Evolutionary conservation across 2,888 invertebrate genomes (phyloP), one percentile per base, ranked within the genome.

Genomic region (Hartigia nigra): DNA sequence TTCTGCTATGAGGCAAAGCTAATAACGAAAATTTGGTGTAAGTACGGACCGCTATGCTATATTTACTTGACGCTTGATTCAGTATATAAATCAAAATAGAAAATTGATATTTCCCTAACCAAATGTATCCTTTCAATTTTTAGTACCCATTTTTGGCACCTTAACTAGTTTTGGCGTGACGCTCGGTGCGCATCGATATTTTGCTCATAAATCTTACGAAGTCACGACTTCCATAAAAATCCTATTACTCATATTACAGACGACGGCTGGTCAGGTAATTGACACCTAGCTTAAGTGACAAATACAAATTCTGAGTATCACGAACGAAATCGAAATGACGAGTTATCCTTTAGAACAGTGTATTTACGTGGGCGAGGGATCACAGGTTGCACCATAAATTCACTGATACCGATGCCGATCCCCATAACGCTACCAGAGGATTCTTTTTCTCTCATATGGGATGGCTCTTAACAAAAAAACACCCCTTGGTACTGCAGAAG

Each of bases 401-500:
- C 92, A 94, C 93, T 82, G 95, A 95, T 85, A 95, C 95, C 0
- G 95, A 96, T 85, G 96, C 94, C 0, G 97, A 97, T 89, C 97
- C 97, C 0, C 96, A 97, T 91, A 96, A 97, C 88, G 93, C 96
- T 0, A 94, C 93, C 74, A 92, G 96, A 74, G 97, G 97, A 0
- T 97, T 98, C 92, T 97, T 97, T 93, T 98, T 97, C 92, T 94
- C 95, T 3, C 97, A 98, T 90, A 94, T 97, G 77, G 97, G 97
- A 11, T 98, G 97, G 97, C 92, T 97, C 32, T 93, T 97, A 94
- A 92, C 92, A 81, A 94, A 93, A 83, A 97, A 97, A 89, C 97
- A 97, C 88, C 97, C 96, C 0, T 93, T 95, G 81, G 95, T 96
- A 69, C 94, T 93, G 37, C 92, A 93, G 80, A 94, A 95, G 83